phyloP scores from a whole-genome alignment of 1,140 invertebrate species.

The Hypsibius dujardini region DNA sequence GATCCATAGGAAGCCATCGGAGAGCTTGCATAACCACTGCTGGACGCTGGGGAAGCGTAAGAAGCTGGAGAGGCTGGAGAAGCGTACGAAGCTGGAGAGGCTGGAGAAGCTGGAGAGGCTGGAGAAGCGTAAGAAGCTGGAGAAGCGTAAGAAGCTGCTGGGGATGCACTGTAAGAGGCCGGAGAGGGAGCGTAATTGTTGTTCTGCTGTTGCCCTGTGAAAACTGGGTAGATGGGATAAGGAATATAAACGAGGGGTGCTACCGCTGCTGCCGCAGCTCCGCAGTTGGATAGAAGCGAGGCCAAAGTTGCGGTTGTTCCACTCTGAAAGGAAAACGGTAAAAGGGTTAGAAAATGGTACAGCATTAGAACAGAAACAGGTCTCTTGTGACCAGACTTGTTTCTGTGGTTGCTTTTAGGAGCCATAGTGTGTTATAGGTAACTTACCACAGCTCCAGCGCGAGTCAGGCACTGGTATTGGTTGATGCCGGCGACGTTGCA shows the following conservation, averaged over 20 bases:
- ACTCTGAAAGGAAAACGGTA: neutral
- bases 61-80: neutral
- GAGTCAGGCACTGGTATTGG: neutral
- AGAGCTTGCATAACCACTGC: too few species aligned
- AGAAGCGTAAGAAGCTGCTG: neutral
- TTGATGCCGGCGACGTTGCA: neutral
- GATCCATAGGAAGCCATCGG: too few species aligned
- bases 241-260: slow-evolving; percentile 9
- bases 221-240: slow-evolving; percentile 13
- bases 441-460: slow-evolving; percentile 2
- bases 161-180: neutral
- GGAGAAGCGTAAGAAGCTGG: neutral
- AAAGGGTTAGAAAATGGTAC: neutral
- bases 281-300: neutral
- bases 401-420: neutral
- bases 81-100: neutral
- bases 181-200: too few species aligned
- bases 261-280: slow-evolving; percentile 7
- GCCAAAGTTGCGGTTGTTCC: slow-evolving; percentile 1
- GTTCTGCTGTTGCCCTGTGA: slow-evolving; percentile 13
- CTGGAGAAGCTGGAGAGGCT: too few species aligned
- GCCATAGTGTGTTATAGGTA: neutral
- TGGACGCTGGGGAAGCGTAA: neutral
- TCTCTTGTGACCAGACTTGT: too few species aligned
- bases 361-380: neutral